Percentiles rank a stretch among this genome's conserved stretches.
These are phyloP conservation scores for Natrix natrix DNA, from an alignment of 2,797 vertebrate genomes.

Conservation along the genomic window DNA sequence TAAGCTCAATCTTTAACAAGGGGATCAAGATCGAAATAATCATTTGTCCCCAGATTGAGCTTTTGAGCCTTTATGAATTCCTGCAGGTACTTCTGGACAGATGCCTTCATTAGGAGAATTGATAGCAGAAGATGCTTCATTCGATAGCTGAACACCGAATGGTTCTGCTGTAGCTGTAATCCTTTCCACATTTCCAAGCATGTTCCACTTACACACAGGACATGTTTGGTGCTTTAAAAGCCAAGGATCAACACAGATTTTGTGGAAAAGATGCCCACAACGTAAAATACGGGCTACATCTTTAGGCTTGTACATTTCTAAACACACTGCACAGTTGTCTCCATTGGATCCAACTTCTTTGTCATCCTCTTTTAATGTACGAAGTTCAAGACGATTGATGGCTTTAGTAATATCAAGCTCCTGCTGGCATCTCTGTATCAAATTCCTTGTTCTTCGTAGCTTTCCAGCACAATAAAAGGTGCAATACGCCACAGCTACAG, in stretches of 20 bases:
- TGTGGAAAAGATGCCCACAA: slow-evolving; percentile 59
- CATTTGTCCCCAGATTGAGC: neutral
- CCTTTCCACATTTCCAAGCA: slow-evolving; percentile 52
- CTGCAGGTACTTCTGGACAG: neutral
- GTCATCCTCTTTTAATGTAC: slow-evolving; percentile 45
- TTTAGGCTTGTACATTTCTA: slow-evolving; percentile 52
- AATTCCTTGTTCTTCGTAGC: slow-evolving; percentile 36
- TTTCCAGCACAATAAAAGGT: slow-evolving; percentile 42
- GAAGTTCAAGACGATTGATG: slow-evolving; percentile 41
- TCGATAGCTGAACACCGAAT: slow-evolving; percentile 33
- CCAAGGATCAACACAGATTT: slow-evolving; percentile 52
- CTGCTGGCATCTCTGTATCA: slow-evolving; percentile 38
- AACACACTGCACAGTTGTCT: slow-evolving; percentile 48
- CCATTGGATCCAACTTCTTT: slow-evolving; percentile 44
- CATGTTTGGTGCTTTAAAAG: slow-evolving; percentile 42
- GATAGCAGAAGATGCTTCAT: slow-evolving; percentile 16
- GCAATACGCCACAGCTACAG: slow-evolving; percentile 32
- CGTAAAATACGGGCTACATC: slow-evolving; percentile 48
- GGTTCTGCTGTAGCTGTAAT: slow-evolving; percentile 44
- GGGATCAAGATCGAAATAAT: neutral
- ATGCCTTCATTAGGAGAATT: slow-evolving; percentile 30
- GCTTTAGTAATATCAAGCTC: slow-evolving; percentile 42
- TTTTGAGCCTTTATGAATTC: neutral
- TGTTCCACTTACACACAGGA: slow-evolving; percentile 56
- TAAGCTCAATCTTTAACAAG: neutral